phyloP scores from a whole-genome alignment of 2,797 vertebrate genomes.

The Hemibagrus guttatus region DNA sequence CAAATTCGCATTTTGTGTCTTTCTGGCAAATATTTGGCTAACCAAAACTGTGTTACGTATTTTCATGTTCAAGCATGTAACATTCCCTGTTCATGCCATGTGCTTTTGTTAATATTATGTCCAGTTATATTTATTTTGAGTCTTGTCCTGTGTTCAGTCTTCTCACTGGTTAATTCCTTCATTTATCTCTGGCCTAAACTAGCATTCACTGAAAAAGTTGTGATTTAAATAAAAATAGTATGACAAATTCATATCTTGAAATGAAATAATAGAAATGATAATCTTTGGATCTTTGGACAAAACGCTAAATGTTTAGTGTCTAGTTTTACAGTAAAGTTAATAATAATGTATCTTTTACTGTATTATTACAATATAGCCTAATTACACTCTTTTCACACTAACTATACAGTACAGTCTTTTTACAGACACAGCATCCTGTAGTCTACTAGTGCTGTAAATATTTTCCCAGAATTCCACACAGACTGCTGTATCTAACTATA shows the following conservation, averaged over 20 bases:
- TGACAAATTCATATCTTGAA: neutral
- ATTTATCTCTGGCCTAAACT: neutral
- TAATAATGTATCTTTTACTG: neutral
- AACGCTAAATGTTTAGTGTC: neutral
- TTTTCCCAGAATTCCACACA: neutral
- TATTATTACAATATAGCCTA: neutral
- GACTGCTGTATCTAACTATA: neutral
- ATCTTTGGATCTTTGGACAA: too few species aligned
- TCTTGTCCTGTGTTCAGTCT: neutral
- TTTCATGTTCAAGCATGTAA: neutral
- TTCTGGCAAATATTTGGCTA: too few species aligned
- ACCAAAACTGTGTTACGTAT: neutral
- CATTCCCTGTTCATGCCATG: neutral
- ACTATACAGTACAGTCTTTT: neutral
- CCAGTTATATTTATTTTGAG: neutral
- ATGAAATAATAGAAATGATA: neutral
- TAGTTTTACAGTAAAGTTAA: neutral
- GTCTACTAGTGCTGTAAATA: neutral
- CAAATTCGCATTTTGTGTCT: too few species aligned
- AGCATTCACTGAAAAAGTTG: neutral
- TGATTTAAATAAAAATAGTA: neutral
- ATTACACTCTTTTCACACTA: too few species aligned
- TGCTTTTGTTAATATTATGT: neutral
- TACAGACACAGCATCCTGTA: neutral
- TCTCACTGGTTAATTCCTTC: neutral